These are phyloP conservation scores for Dicrurus megarhynchus DNA, from an alignment of 2,113 vertebrate genomes.

Conservation along the genomic window DNA sequence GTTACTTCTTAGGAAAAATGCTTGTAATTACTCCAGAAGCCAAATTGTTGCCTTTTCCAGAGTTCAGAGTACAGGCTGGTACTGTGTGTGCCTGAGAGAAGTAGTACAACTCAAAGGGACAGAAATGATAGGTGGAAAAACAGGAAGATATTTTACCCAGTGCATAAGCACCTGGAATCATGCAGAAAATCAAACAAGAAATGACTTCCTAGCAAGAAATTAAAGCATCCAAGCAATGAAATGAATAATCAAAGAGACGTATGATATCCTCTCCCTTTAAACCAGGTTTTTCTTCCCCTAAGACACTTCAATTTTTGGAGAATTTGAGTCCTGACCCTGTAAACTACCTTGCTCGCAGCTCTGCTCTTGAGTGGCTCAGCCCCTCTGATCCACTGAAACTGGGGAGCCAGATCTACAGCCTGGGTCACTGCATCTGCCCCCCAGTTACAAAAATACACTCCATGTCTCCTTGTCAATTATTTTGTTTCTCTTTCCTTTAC, in stretches of 20 bases:
- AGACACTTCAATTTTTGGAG: not conserved
- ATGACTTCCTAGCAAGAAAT: not conserved
- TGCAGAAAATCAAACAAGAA: constrained; percentile 2
- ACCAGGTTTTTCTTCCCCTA: not conserved
- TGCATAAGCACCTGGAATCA: not conserved
- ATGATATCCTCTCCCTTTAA: not conserved
- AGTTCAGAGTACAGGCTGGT: not conserved
- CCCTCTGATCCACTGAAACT: not conserved
- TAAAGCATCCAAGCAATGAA: not conserved
- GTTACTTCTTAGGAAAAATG: not conserved
- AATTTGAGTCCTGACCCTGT: not conserved
- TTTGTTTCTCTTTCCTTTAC: not conserved
- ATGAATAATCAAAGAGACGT: not conserved
- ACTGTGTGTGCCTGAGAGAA: not conserved
- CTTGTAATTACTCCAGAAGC: not conserved
- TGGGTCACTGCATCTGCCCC: not conserved
- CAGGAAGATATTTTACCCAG: not conserved
- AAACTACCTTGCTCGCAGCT: not conserved
- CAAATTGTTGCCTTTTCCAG: not conserved
- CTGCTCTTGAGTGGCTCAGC: not conserved
- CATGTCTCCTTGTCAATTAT: rapidly evolving
- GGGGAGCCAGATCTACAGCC: not conserved
- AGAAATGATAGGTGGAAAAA: not conserved
- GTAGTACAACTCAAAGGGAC: not conserved
- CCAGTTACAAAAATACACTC: not conserved